Percentiles rank a stretch among this genome's conserved stretches.
phyloP scores from a whole-genome alignment of 2,113 vertebrate genomes.

The Callipepla californica region DNA sequence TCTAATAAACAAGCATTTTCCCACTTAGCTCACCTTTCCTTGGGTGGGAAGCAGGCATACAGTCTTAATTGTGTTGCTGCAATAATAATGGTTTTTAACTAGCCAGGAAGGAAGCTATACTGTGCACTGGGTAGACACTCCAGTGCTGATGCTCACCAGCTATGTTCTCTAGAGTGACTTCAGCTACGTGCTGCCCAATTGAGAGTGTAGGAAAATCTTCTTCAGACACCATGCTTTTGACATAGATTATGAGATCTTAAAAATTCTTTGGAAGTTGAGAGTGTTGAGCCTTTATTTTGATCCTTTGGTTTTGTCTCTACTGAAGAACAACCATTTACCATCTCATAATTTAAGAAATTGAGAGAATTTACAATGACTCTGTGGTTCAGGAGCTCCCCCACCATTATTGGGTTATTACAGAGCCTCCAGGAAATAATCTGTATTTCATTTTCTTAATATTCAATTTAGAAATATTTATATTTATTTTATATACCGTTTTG shows the following conservation, averaged over 20 bases:
- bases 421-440: background rate
- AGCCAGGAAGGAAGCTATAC: background rate
- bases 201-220: background rate
- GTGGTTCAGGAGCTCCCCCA: background rate
- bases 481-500: background rate
- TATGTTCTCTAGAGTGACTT: background rate
- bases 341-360: background rate
- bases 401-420: background rate
- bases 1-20: conserved; percentile 42
- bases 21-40: background rate
- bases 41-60: background rate
- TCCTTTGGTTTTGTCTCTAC: background rate
- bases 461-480: conserved; percentile 9
- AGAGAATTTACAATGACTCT: background rate
- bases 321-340: background rate
- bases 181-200: background rate
- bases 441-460: background rate
- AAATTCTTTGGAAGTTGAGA: background rate
- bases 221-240: background rate
- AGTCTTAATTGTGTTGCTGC: background rate
- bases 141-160: background rate
- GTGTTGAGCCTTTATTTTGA: background rate
- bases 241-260: background rate
- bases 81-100: background rate
- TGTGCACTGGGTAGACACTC: background rate